Conservation (phyloP, 2,797 vertebrate genomes). For the Myotis daubentonii region DNA sequence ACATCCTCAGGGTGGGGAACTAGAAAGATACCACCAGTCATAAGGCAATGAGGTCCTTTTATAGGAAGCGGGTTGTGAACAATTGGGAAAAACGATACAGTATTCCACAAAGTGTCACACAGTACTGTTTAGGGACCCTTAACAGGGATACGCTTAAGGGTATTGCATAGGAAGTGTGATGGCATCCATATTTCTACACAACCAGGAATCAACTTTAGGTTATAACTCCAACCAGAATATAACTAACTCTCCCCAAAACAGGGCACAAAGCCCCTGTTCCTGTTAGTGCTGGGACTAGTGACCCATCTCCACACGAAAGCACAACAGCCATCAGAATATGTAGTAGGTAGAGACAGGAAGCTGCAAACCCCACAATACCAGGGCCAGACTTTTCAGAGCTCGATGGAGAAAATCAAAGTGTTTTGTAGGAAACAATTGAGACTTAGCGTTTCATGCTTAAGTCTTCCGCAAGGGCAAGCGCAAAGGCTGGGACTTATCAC, state of each 20-base stretch:
- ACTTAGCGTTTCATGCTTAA: not conserved
- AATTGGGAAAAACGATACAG: not conserved
- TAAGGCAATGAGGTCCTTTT: not conserved
- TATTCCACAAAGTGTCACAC: not conserved
- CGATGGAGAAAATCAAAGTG: conserved; percentile 3
- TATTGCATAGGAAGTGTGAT: not conserved
- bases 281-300: not conserved
- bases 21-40: not conserved
- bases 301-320: not conserved
- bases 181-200: not conserved
- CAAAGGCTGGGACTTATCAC: not conserved
- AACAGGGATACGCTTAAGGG: not conserved
- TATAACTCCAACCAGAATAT: not conserved
- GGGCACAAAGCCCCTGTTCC: not conserved
- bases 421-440: not conserved
- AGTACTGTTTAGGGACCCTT: not conserved
- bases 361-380: not conserved
- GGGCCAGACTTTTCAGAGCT: not conserved
- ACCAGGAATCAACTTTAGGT: not conserved
- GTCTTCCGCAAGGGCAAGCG: not conserved
- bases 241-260: not conserved
- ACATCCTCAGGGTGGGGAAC: not conserved
- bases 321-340: not conserved
- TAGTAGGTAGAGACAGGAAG: not conserved
- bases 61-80: not conserved